A percentile compares a stretch with the other conserved stretches of the same genome.
Conservation (phyloP, 2,113 vertebrate species). For the Marcusenius ussheri region DNA sequence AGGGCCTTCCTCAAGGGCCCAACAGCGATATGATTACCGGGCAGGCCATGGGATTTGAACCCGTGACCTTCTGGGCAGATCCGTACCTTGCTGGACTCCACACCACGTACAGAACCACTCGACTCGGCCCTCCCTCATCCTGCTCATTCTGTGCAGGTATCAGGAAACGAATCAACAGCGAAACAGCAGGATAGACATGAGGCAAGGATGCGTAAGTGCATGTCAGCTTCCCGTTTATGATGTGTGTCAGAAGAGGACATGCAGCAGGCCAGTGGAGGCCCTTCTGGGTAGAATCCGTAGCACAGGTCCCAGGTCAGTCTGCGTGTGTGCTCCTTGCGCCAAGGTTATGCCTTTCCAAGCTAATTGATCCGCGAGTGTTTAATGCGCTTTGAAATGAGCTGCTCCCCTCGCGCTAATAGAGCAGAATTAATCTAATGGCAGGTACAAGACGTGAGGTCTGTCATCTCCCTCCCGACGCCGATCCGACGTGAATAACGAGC, state of each 20-base stretch:
- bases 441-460: conserved; percentile 23
- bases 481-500: conserved; percentile 27
- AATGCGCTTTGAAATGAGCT: conserved; percentile 21
- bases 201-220: background rate
- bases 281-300: background rate
- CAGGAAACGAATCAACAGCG: background rate
- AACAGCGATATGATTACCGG: background rate
- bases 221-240: background rate
- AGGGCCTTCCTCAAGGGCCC: background rate
- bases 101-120: background rate
- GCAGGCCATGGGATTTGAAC: background rate
- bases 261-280: background rate
- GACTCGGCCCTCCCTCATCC: background rate
- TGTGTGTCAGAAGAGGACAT: background rate
- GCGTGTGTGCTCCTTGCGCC: background rate
- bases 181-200: background rate
- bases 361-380: conserved; percentile 28
- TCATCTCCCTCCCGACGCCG: conserved; percentile 19
- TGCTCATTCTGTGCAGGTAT: background rate
- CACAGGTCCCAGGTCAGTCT: background rate
- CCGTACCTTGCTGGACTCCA: background rate
- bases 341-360: conserved; percentile 25
- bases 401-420: conserved; percentile 22
- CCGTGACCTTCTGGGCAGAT: background rate
- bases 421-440: conserved; percentile 27